A percentile compares a stretch with the other conserved stretches of the same genome.
Evolutionary conservation across 2,797 vertebrate genomes (phyloP).

Genomic region (Holocentrus rufus): DNA sequence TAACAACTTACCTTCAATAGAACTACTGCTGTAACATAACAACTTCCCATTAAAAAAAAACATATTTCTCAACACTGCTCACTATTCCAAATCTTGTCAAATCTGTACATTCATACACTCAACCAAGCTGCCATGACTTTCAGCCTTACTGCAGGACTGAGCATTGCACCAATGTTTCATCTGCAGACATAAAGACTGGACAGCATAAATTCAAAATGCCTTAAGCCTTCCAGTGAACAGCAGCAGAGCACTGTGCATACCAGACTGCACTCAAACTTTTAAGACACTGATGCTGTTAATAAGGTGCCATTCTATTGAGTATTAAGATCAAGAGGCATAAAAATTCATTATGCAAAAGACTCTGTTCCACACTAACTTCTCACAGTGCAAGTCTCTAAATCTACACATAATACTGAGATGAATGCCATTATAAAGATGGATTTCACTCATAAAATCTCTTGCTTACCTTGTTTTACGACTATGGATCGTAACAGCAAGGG

Average conservation of each 20-base stretch:
- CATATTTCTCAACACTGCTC: not conserved
- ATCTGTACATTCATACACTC: not conserved
- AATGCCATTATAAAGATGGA: not conserved
- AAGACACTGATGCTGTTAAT: not conserved
- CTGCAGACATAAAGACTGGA: conserved; percentile 30
- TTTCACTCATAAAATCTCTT: not conserved
- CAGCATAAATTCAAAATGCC: conserved; percentile 32
- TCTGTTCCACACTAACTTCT: not conserved
- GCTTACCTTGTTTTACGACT: not conserved
- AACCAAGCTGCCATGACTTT: not conserved
- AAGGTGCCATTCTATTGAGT: conserved; percentile 3
- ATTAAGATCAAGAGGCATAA: not conserved
- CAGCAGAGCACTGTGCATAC: conserved; percentile 18
- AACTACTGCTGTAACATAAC: no score
- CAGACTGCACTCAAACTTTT: conserved; percentile 29
- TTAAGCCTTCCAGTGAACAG: conserved; percentile 40
- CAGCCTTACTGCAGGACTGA: conserved; percentile 11
- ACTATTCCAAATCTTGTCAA: not conserved
- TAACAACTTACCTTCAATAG: not conserved
- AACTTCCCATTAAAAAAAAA: not conserved
- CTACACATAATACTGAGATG: not conserved
- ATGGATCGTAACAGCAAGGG: not conserved
- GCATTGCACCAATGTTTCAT: conserved; percentile 20
- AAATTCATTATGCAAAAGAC: conserved; percentile 1
- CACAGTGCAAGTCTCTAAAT: not conserved